Base-by-base conservation (phyloP, 2,888 invertebrate species). In the Drosophila dives region DNA sequence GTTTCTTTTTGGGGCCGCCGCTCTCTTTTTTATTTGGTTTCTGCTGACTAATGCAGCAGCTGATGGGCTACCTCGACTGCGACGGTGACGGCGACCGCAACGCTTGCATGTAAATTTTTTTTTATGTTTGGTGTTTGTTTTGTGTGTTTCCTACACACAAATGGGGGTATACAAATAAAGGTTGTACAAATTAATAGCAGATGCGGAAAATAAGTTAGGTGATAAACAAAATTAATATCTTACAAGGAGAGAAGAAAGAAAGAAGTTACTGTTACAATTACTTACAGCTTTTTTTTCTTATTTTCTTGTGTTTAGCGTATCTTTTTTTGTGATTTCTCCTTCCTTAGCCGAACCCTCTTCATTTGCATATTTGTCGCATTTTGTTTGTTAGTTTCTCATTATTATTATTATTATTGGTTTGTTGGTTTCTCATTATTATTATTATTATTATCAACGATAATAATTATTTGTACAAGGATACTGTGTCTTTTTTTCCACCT, bases 1-100 rank as follows among this genome's bases (percentile, higher is more conserved):
- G 84, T 84, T 84, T 84, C 86, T 84, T 84, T 87, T 83, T 81
- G 81, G 83, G 83, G 38, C 45, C 42, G 58, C 54, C 67, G 77
- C 72, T 73, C 71, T 76, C 81, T 63, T 71, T 82, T 72, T 68
- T 60, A 20, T 53, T 26, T 53, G 5, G 68, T 80, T 80, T 65
- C 65, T 82, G 83, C 85, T 83, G 81, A 83, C 81, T 84, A 82
- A 82, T 81, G 80, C 69, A 74, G 64, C 79, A 55, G 72, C 63
- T 49, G 48, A 36, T 12, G 54, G 54, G 26, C 55, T 17, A 33
- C 45, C 42, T 20, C 36, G 58, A 45, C 42, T 45, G 33, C 20
- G 58, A 70, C 64, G 49, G 20, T 40, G 53, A 60, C 62, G 50
- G 33, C 33, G 49, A 60, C 53, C 63, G 77, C 64, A 64, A 68